Evolutionary conservation across 2,888 invertebrate species (phyloP), one percentile per base, ranked within the genome.

Genomic region (Megamerina dolium): DNA sequence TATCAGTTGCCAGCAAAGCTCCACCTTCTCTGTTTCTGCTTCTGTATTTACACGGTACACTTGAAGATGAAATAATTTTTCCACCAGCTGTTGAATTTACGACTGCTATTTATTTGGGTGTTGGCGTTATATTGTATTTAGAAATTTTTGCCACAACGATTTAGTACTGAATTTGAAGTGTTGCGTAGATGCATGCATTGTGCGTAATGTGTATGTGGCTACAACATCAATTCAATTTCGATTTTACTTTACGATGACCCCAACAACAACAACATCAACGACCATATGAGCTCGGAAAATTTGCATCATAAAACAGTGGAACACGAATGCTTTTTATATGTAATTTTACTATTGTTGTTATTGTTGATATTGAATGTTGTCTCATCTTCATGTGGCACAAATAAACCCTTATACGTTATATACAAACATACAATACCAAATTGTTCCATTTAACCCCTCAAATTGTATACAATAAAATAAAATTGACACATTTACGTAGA

Each of bases 141-240:
- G n/a, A n/a, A n/a, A n/a, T n/a, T n/a, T n/a, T n/a, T n/a, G n/a
- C n/a, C n/a, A n/a, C n/a, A n/a, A n/a, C n/a, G n/a, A n/a, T n/a
- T n/a, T n/a, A n/a, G n/a, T n/a, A n/a, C n/a, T n/a, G n/a, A n/a
- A n/a, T n/a, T n/a, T n/a, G n/a, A n/a, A n/a, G n/a, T n/a, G n/a
- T n/a, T n/a, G n/a, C n/a, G n/a, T n/a, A n/a, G n/a, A n/a, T n/a
- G n/a, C n/a, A n/a, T n/a, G n/a, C n/a, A n/a, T n/a, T n/a, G n/a
- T n/a, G n/a, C n/a, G n/a, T n/a, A n/a, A n/a, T n/a, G n/a, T n/a
- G n/a, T n/a, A n/a, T n/a, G n/a, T n/a, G n/a, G n/a, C n/a, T n/a
- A n/a, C n/a, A n/a, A n/a, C n/a, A n/a, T 34, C 34, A 34, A 34
- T 34, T 34, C 34, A 34, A 33, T 33, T 33, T 33, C 33, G 17